A percentile compares a stretch with the other conserved stretches of the same genome.
phyloP scores from a whole-genome alignment of 2,113 vertebrate genomes.

The Sarotherodon lohbergeri region DNA sequence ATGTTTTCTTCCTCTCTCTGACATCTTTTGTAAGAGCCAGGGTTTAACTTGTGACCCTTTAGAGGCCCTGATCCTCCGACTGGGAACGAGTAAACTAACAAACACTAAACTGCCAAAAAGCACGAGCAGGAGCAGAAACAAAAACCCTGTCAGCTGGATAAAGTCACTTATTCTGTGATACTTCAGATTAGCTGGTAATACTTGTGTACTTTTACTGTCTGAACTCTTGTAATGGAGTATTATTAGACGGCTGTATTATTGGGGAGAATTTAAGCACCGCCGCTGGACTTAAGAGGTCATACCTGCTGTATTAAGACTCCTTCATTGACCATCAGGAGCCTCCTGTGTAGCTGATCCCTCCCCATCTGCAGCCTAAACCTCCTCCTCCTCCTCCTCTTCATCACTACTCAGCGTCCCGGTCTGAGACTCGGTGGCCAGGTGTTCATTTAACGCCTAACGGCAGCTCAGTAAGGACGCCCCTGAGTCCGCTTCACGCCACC shows the following conservation, averaged over 20 bases:
- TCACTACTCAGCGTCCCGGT: neutral
- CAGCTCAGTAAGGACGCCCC: constrained; percentile 36
- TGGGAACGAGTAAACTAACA: neutral
- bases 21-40: neutral
- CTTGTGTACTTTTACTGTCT: neutral
- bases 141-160: neutral
- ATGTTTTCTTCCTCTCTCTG: neutral
- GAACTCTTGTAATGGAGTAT: neutral
- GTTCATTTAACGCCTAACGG: constrained; percentile 61
- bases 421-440: constrained; percentile 47
- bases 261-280: neutral
- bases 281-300: neutral
- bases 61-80: neutral
- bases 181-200: neutral
- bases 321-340: constrained; percentile 33
- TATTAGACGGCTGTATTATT: neutral
- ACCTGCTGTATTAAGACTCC: neutral
- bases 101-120: neutral
- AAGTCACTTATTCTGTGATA: neutral
- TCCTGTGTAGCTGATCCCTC: constrained; percentile 31
- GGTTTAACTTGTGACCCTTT: neutral
- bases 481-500: constrained; percentile 34
- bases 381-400: neutral
- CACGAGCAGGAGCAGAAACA: neutral
- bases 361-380: constrained; percentile 6